Base-by-base conservation (phyloP, 2,888 invertebrate species). In the Parthenolecanium corni region DNA sequence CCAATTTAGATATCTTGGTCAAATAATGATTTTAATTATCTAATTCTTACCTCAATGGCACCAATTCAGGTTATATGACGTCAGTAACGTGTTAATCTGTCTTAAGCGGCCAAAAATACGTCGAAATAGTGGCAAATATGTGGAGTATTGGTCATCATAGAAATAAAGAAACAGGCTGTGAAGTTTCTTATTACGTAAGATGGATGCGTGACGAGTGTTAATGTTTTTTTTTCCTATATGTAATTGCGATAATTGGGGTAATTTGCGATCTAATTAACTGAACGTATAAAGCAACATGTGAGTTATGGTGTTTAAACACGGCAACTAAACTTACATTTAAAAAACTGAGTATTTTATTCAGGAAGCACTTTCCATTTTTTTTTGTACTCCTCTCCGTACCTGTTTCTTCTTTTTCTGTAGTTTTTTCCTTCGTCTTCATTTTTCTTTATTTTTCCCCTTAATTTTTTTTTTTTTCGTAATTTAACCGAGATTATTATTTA, bases 271-370 rank as follows among this genome's bases (percentile, higher is more conserved):
- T 61, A 61, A 61, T 61, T 61, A 61, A 61, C 61, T 51, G 51
- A 46, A 51, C 51, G 61, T 61, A 61, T 61, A 61, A 40, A 61
- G 61, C 61, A 61, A 61, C 51, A 51, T 51, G 61, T 61, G 61
- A 61, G 61, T 61, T 61, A 61, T 61, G 61, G 61, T 61, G 61
- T 61, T 61, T 61, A 61, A 61, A 61, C 61, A 61, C 51, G 61
- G 61, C 61, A 61, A 61, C 57, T 57, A 57, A 57, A 57, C 61
- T 51, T 16, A 31, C 25, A 31, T 36, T 49, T 36, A 49, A 61
- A 61, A 46, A 21, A 49, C 36, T 38, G 23, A 23, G 61, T 49
- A 61, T 61, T 49, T 23, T 61, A 61, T 61, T 61, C 47, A 61
- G 61, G 61, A 61, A 61, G 61, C 51, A 61, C 61, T 61, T 61